Evolutionary conservation across 1,140 invertebrate genomes (phyloP).

Genomic region (Ephestia elutella): DNA sequence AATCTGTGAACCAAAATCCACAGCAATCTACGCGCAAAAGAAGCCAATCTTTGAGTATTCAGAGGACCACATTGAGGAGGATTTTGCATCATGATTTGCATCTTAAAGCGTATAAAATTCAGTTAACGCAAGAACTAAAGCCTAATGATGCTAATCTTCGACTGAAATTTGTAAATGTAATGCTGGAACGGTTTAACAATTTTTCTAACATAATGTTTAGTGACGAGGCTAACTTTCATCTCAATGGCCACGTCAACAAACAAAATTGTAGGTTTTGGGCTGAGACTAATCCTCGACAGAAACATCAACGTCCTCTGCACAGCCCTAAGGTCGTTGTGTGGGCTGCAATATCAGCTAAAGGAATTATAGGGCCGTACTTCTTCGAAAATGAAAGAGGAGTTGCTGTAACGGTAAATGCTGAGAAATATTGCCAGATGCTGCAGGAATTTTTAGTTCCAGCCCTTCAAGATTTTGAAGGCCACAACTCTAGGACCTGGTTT

Average conservation of each 20-base stretch:
- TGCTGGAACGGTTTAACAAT: not conserved
- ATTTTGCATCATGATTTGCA: not conserved
- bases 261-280: constrained; percentile 9
- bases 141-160: not conserved
- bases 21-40: not conserved
- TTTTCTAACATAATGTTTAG: not conserved
- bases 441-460: too few species aligned
- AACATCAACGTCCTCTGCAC: constrained; percentile 38
- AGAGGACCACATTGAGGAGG: not conserved
- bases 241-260: constrained; percentile 3
- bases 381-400: too few species aligned
- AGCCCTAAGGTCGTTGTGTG: constrained; percentile 35
- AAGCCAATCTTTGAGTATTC: not conserved
- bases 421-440: too few species aligned
- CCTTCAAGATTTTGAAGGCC: too few species aligned
- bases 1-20: too few species aligned
- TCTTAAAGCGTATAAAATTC: not conserved
- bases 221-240: constrained; percentile 6
- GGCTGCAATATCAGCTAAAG: constrained; percentile 20
- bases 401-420: too few species aligned
- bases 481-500: too few species aligned
- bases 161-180: not conserved
- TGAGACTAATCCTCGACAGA: not conserved
- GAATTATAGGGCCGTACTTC: constrained; percentile 14
- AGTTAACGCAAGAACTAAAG: too few species aligned